phyloP scores from a whole-genome alignment of 2,888 invertebrate species.

The Cybosia mesomella region DNA sequence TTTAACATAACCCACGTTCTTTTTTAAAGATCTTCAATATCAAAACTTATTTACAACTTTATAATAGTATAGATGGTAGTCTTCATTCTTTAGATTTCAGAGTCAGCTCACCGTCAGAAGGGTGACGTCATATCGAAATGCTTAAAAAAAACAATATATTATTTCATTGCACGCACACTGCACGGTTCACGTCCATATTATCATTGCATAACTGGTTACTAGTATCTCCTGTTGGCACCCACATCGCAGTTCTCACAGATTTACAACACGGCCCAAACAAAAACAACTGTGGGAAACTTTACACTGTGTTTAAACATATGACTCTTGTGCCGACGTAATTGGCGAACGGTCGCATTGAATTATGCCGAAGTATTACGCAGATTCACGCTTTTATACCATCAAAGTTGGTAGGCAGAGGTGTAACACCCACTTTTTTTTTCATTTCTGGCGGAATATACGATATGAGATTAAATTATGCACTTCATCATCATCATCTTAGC shows the following conservation, averaged over 20 bases:
- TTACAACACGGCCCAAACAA: conserved; percentile 67
- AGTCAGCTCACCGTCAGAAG: background rate
- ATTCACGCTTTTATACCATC: background rate
- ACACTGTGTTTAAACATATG: conserved; percentile 59
- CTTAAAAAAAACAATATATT: background rate
- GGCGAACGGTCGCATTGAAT: conserved; percentile 52
- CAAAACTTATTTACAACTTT: too few species aligned
- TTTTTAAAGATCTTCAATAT: too few species aligned
- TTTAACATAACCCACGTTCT: too few species aligned
- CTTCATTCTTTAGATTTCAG: too few species aligned
- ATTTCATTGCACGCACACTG: conserved; percentile 39
- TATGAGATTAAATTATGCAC: too few species aligned
- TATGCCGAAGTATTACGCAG: conserved; percentile 39
- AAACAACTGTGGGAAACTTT: conserved; percentile 75
- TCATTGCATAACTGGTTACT: conserved; percentile 75
- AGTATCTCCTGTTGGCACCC: conserved; percentile 71
- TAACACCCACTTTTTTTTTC: conserved; percentile 18
- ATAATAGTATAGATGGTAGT: too few species aligned
- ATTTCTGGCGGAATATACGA: conserved; percentile 10
- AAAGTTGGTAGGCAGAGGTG: background rate
- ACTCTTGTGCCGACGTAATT: conserved; percentile 51
- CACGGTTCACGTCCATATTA: conserved; percentile 62
- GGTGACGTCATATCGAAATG: background rate
- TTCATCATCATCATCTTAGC: too few species aligned
- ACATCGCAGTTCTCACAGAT: conserved; percentile 70